A percentile compares a stretch with the other conserved stretches of the same genome.
Conservation (phyloP, 2,113 vertebrate species). For the Cygnus atratus region DNA sequence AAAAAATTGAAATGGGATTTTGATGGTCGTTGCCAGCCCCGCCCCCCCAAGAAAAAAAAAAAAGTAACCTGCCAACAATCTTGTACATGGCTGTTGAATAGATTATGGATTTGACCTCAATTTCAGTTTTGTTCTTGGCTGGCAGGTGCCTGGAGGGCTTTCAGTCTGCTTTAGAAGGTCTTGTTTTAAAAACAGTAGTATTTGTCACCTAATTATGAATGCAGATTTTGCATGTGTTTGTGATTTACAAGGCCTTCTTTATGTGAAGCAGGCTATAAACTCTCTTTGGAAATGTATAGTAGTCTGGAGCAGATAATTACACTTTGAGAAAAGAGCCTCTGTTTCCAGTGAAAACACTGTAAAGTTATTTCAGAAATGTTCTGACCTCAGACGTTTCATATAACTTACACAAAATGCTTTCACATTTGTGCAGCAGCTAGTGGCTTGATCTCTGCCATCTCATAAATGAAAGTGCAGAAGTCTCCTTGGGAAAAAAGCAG, state of each 20-base stretch:
- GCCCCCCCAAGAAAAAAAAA: not conserved
- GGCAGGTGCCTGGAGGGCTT: slow-evolving; percentile 59
- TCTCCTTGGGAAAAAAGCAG: slow-evolving; percentile 43
- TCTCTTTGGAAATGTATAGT: slow-evolving; percentile 34
- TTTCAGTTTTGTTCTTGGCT: slow-evolving; percentile 32
- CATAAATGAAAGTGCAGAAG: slow-evolving; percentile 30
- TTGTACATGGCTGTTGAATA: not conserved
- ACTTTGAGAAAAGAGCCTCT: slow-evolving; percentile 60
- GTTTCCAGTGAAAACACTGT: slow-evolving; percentile 60
- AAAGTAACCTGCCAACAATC: slow-evolving; percentile 18
- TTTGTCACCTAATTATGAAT: slow-evolving; percentile 51
- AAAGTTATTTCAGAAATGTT: slow-evolving; percentile 62
- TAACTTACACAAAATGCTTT: slow-evolving; percentile 55
- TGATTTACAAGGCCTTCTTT: slow-evolving; percentile 49
- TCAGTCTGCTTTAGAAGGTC: slow-evolving; percentile 41
- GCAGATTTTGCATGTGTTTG: slow-evolving; percentile 61
- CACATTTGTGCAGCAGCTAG: slow-evolving; percentile 36
- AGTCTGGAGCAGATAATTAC: slow-evolving; percentile 49
- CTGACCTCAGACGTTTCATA: slow-evolving; percentile 45
- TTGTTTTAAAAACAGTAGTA: slow-evolving; percentile 31
- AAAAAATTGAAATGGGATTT: slow-evolving; percentile 27
- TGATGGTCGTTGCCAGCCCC: not conserved
- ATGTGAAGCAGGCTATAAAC: slow-evolving; percentile 38
- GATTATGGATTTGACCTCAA: slow-evolving; percentile 23
- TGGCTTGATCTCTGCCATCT: slow-evolving; percentile 50